A percentile compares a stretch with the other conserved stretches of the same genome.
phyloP scores from a whole-genome alignment of 2,113 vertebrate species.

The Gadus macrocephalus region DNA sequence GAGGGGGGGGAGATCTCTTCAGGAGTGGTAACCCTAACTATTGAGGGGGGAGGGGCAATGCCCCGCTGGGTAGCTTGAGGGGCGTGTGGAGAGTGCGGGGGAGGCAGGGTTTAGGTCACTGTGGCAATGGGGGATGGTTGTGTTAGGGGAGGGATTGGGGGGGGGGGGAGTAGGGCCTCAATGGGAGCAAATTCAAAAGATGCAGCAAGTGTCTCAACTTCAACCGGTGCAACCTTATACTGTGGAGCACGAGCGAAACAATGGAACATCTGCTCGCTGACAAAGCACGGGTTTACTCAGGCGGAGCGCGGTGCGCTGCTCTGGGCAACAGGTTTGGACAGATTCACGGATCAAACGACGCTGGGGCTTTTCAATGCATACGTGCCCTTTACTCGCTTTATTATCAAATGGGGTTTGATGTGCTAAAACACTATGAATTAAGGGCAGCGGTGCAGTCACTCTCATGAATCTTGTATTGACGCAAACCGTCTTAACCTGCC shows the following conservation, averaged over 20 bases:
- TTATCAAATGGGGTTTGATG: too few species aligned
- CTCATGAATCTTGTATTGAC: conserved; percentile 11
- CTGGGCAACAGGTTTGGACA: conserved; percentile 35
- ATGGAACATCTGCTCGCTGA: conserved; percentile 70
- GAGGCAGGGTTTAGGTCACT: too few species aligned
- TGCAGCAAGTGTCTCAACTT: conserved; percentile 67
- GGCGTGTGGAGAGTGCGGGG: conserved; percentile 18
- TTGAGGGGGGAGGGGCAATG: conserved; percentile 53
- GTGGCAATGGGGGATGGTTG: too few species aligned
- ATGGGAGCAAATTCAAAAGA: conserved; percentile 66
- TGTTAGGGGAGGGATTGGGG: not conserved
- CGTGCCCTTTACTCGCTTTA: too few species aligned
- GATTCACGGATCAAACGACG: conserved; percentile 4
- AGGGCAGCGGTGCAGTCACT: not conserved
- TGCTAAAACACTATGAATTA: too few species aligned
- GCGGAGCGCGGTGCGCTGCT: conserved; percentile 13
- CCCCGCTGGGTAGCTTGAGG: conserved; percentile 41
- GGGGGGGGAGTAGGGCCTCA: conserved; percentile 30
- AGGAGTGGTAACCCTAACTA: conserved; percentile 24
- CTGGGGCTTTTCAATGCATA: too few species aligned
- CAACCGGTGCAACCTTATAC: conserved; percentile 66
- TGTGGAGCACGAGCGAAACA: conserved; percentile 40
- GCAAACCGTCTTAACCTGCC: conserved; percentile 3
- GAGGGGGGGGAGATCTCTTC: conserved; percentile 25
- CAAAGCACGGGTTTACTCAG: conserved; percentile 38